These are phyloP conservation scores for Chloromyia formosa DNA, from an alignment of 2,888 invertebrate species.

Conservation along the genomic window DNA sequence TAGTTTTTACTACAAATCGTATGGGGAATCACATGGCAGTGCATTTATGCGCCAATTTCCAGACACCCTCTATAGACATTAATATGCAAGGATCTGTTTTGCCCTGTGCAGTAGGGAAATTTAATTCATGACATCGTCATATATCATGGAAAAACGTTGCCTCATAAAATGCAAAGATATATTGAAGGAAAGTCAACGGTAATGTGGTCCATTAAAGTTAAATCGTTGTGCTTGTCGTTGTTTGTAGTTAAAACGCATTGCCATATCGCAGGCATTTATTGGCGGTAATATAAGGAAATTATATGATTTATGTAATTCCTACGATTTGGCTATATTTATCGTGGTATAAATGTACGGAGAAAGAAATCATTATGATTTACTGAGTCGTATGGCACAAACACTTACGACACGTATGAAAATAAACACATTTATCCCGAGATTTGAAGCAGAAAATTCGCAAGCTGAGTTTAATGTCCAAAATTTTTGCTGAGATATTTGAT, in stretches of 20 bases:
- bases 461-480: no score
- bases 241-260: conserved; percentile 2
- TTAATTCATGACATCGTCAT: conserved; percentile 33
- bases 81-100: not conserved
- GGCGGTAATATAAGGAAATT: conserved; percentile 2
- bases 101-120: not conserved
- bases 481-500: no score
- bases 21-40: no score
- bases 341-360: not conserved
- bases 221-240: conserved; percentile 17
- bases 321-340: conserved; percentile 2
- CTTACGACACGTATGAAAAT: no score
- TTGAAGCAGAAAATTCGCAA: no score
- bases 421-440: no score
- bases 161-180: conserved; percentile 13
- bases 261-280: conserved; percentile 20
- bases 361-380: not conserved
- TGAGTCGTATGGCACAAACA: not conserved
- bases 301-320: conserved; percentile 17
- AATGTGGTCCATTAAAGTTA: conserved; percentile 39
- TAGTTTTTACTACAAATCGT: no score
- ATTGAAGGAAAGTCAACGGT: conserved; percentile 29
- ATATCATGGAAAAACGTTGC: conserved; percentile 19
- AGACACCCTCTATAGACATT: no score
- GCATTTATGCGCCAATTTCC: no score